These are phyloP conservation scores for Gonatopus flavifemur DNA, from an alignment of 1,140 invertebrate species.

Conservation along the genomic window DNA sequence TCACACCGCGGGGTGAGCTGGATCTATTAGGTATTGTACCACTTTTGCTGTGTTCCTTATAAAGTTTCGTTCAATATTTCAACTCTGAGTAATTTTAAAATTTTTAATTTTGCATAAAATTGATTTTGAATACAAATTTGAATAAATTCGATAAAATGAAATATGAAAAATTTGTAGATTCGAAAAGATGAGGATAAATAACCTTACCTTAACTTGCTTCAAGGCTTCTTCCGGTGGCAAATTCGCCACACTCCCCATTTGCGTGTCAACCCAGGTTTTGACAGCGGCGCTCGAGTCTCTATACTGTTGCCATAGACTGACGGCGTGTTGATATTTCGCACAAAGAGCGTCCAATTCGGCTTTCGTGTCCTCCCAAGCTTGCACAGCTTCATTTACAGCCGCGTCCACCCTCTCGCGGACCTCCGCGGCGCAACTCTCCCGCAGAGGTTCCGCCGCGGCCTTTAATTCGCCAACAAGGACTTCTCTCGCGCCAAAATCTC, in stretches of 20 bases:
- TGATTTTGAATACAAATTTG: no score
- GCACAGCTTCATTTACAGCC: constrained; percentile 72
- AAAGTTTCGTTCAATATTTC: no score
- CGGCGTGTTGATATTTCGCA: constrained; percentile 72
- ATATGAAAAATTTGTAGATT: no score
- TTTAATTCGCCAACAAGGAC: constrained; percentile 70
- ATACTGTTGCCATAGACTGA: constrained; percentile 76
- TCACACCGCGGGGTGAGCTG: no score
- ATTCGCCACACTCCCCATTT: constrained; percentile 66
- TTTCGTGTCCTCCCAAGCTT: constrained; percentile 75
- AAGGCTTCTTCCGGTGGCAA: constrained; percentile 64
- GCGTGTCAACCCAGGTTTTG: constrained; percentile 70
- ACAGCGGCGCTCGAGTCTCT: constrained; percentile 74
- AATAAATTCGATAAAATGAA: no score
- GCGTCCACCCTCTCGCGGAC: constrained; percentile 70
- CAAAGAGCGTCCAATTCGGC: constrained; percentile 72
- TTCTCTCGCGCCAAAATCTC: constrained; percentile 68
- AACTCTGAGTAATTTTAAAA: no score
- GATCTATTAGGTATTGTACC: no score
- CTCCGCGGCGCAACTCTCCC: constrained; percentile 67
- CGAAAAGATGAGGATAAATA: neutral
- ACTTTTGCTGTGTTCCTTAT: no score
- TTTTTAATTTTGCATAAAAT: no score
- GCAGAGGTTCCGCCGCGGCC: constrained; percentile 68
- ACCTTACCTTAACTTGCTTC: constrained; percentile 67